A percentile compares a stretch with the other conserved stretches of the same genome.
Conservation (phyloP, 2,797 vertebrate genomes). For the Mormyrus proboscirostris region DNA sequence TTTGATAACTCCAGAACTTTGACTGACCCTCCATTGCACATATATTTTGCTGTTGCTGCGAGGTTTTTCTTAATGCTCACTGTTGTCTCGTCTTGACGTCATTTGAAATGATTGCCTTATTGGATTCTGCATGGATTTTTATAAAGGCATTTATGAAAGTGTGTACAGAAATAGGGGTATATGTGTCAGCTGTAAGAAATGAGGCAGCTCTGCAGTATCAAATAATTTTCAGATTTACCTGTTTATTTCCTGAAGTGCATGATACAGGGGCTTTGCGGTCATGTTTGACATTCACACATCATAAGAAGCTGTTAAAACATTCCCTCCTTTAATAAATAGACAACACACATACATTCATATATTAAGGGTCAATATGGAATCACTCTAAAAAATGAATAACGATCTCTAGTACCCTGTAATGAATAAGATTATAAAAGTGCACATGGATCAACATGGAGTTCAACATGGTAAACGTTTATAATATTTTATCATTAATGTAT, state of each 20-base stretch:
- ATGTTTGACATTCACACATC: constrained; percentile 8
- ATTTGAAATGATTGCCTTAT: neutral
- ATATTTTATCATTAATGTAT: neutral
- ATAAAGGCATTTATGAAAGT: neutral
- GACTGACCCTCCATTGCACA: neutral
- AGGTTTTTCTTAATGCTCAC: neutral
- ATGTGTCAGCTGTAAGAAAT: neutral
- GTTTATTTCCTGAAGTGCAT: constrained; percentile 4
- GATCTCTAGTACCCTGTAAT: neutral
- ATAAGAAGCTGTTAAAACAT: neutral
- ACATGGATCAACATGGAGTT: neutral
- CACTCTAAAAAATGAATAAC: neutral
- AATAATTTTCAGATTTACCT: constrained; percentile 5
- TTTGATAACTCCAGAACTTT: neutral
- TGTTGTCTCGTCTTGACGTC: neutral
- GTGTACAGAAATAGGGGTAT: neutral
- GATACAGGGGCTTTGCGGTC: neutral
- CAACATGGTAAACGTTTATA: neutral
- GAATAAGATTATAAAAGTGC: neutral
- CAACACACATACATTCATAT: neutral
- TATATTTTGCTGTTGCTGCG: neutral
- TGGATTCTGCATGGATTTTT: neutral
- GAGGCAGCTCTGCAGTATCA: neutral
- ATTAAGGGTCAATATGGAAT: neutral
- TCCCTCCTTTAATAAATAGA: neutral